These are phyloP conservation scores for Galaxias olidus DNA, from an alignment of 2,797 vertebrate species.

Conservation along the genomic window DNA sequence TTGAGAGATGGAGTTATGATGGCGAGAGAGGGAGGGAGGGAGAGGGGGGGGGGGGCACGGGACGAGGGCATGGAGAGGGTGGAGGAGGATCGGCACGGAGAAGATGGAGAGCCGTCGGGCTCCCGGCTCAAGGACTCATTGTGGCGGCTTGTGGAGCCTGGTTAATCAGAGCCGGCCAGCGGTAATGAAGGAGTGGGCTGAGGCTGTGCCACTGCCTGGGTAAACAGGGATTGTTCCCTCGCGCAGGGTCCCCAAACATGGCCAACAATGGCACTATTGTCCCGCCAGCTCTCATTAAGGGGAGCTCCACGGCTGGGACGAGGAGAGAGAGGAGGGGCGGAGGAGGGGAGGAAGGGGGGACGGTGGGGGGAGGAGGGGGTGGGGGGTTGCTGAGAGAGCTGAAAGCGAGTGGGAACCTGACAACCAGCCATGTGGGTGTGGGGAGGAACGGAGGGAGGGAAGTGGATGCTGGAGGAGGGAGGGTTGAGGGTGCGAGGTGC, in stretches of 20 bases:
- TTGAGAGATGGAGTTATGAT: constrained; percentile 33
- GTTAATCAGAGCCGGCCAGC: constrained; percentile 78
- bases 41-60: constrained; percentile 15
- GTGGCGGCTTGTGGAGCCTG: constrained; percentile 70
- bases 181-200: constrained; percentile 63
- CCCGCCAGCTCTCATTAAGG: constrained; percentile 83
- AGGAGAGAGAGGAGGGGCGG: constrained; percentile 45
- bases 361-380: constrained; percentile 28
- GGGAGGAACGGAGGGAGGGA: constrained; percentile 56
- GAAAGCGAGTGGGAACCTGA: constrained; percentile 80
- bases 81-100: constrained; percentile 33
- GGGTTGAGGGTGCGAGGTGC: constrained; percentile 33
- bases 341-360: constrained; percentile 57
- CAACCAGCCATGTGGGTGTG: constrained; percentile 49
- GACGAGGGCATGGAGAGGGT: constrained; percentile 38
- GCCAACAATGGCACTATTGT: constrained; percentile 89
- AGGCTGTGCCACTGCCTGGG: constrained; percentile 77
- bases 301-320: constrained; percentile 66
- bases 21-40: constrained; percentile 20
- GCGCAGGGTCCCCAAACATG: constrained; percentile 74
- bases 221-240: constrained; percentile 88
- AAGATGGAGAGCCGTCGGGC: constrained; percentile 47
- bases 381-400: constrained; percentile 32
- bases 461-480: neutral
- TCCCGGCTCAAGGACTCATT: constrained; percentile 72